Evolutionary conservation across 1,140 invertebrate genomes (phyloP).

Genomic region (Papilio polytes): DNA sequence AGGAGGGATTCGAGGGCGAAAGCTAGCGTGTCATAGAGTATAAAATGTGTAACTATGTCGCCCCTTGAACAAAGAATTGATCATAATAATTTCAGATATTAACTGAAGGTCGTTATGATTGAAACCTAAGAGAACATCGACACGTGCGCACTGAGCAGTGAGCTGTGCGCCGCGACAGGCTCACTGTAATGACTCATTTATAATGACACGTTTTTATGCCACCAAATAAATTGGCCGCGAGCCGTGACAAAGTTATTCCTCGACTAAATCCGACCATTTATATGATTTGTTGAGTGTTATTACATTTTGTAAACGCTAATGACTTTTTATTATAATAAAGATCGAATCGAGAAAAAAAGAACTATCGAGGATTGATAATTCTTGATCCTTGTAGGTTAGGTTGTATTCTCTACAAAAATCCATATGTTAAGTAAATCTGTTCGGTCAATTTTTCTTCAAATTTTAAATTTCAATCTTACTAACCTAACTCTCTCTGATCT

Average conservation of each 20-base stretch:
- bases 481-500: no score
- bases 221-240: slow-evolving; percentile 21
- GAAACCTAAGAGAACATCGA: not conserved
- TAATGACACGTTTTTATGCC: slow-evolving; percentile 33
- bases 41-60: no score
- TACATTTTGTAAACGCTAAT: slow-evolving; percentile 9
- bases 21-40: no score
- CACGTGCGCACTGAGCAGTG: not conserved
- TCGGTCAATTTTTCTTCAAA: no score
- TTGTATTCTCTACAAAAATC: no score
- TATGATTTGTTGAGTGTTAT: slow-evolving; percentile 23
- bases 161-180: not conserved
- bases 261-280: slow-evolving; percentile 31
- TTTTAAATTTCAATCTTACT: no score
- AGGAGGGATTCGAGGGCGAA: no score
- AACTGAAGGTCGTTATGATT: slow-evolving; percentile 9
- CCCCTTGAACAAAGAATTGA: not conserved
- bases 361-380: no score
- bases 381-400: not conserved
- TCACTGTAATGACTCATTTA: slow-evolving; percentile 15
- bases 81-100: not conserved
- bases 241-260: slow-evolving; percentile 33
- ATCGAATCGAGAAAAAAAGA: not conserved
- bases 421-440: no score
- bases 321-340: not conserved